Percentiles rank a stretch among this genome's conserved stretches.
Conservation (phyloP, 2,113 vertebrate species). For the Anarhynchus alexandrinus region DNA sequence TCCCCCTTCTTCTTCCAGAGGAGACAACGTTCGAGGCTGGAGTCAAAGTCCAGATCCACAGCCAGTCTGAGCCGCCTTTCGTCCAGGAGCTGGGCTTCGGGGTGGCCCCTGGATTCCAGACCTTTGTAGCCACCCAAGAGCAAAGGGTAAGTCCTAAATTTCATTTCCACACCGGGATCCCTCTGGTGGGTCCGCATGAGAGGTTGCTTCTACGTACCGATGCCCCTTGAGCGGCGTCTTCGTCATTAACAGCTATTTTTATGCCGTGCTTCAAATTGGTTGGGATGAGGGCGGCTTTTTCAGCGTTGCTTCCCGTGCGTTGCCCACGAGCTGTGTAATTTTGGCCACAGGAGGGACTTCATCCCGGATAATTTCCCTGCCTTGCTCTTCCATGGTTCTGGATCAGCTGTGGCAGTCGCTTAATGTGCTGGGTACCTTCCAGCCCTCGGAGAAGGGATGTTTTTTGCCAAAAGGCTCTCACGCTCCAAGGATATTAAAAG, state of each 20-base stretch:
- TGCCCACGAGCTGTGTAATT: background rate
- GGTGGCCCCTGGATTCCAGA: conserved; percentile 97
- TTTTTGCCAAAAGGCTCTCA: background rate
- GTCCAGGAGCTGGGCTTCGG: conserved; percentile 97
- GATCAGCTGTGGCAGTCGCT: background rate
- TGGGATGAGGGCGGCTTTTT: background rate
- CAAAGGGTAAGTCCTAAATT: conserved; percentile 85
- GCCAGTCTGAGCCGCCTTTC: conserved; percentile 94
- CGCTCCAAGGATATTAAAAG: background rate
- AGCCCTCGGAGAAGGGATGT: background rate
- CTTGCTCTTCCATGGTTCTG: background rate
- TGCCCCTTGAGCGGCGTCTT: background rate
- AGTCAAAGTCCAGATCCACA: conserved; percentile 97
- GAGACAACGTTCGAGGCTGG: conserved; percentile 97
- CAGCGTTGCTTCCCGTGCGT: accelerated
- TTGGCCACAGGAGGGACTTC: background rate
- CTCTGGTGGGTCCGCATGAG: background rate
- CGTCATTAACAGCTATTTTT: background rate
- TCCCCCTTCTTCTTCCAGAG: conserved; percentile 77
- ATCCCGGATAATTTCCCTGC: background rate
- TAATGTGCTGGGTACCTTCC: background rate
- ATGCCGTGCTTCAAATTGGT: background rate
- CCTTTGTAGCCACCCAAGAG: conserved; percentile 97
- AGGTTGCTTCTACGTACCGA: accelerated
- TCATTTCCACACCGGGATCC: background rate